Base-by-base conservation (phyloP, 2,113 vertebrate genomes). In the Triplophysa tibetana region DNA sequence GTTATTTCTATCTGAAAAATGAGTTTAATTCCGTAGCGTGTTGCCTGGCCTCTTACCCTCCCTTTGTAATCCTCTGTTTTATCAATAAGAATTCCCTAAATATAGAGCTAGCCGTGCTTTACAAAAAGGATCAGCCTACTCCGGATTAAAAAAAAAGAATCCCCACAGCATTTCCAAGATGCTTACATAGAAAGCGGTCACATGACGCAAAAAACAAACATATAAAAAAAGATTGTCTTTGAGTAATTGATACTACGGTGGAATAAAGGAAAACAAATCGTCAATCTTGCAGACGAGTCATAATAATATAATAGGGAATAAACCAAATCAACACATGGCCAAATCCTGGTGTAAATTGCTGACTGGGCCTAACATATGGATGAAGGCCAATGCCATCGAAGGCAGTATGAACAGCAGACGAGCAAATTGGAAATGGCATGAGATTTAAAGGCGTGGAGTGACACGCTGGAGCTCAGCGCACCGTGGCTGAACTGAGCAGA, bases 1-100 rank as follows among this genome's bases (percentile, higher is more conserved):
- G 82, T 75, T 87, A 64, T 70, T 81, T 81, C 81, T 67, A 69
- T 13, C 66, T 86, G 85, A 88, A 83, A 88, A 91, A 88, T 82
- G 79, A 81, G 67, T 85, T 84, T 84, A 82, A 86, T 89, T 89
- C 70, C 81, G 82, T 69, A 76, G 8, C 17, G 66, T 58, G 63
- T 62, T 80, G 81, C 61, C 65, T 66, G 62, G 82, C 86, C 74
- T 48, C 62, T 85, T 76, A 80, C 24, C 16, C 68, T 61, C 21
- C 70, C 78, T 77, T 56, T 68, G 54, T 56, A 7, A 73, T 74
- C 66, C 72, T 85, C 45, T 56, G 65, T 78, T 69, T n/a, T 62
- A 82, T 63, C 73, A 67, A 10, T 17, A 75, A 62, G 77, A 79
- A 77, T 48, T 21, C 2, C 26, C 63, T 60, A 78, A 74, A 82